A percentile compares a stretch with the other conserved stretches of the same genome.
These are phyloP conservation scores for Drosophila pseudoobscura DNA, from an alignment of 1,140 invertebrate genomes.

Conservation along the genomic window DNA sequence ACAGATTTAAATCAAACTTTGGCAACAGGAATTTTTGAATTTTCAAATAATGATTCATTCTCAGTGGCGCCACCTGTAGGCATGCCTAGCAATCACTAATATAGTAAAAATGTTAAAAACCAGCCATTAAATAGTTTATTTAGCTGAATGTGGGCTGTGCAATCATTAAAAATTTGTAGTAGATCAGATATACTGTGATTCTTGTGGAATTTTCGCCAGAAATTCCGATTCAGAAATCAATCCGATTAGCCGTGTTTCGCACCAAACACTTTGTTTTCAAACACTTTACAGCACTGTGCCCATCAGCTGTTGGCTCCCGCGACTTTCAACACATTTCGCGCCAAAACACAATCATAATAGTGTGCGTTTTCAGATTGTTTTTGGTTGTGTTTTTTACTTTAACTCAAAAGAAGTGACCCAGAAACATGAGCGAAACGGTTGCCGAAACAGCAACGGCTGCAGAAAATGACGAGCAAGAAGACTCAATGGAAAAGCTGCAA, in stretches of 20 bases:
- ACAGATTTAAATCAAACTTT: constrained; percentile 6
- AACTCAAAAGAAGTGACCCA: constrained; percentile 52
- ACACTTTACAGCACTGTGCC: neutral
- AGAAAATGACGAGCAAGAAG: constrained; percentile 55
- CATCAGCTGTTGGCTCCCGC: constrained; percentile 31
- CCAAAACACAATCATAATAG: constrained; percentile 46
- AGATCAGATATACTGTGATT: too few species aligned
- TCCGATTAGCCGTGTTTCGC: neutral
- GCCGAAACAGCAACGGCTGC: constrained; percentile 56
- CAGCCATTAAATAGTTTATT: too few species aligned
- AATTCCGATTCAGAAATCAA: neutral
- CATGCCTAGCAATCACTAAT: too few species aligned
- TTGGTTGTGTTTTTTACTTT: constrained; percentile 25
- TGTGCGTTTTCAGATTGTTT: constrained; percentile 55
- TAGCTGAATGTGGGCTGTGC: too few species aligned
- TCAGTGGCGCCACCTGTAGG: too few species aligned
- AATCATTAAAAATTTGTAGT: too few species aligned
- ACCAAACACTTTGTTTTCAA: neutral
- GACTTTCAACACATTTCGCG: constrained; percentile 45
- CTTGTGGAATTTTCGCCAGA: neutral
- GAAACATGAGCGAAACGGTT: constrained; percentile 64
- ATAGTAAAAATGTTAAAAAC: too few species aligned
- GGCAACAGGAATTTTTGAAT: too few species aligned
- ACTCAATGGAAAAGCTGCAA: constrained; percentile 68
- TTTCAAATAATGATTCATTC: too few species aligned